A percentile compares a stretch with the other conserved stretches of the same genome.
Conservation (phyloP, 2,888 invertebrate genomes). For the Heliconius ismenius region DNA sequence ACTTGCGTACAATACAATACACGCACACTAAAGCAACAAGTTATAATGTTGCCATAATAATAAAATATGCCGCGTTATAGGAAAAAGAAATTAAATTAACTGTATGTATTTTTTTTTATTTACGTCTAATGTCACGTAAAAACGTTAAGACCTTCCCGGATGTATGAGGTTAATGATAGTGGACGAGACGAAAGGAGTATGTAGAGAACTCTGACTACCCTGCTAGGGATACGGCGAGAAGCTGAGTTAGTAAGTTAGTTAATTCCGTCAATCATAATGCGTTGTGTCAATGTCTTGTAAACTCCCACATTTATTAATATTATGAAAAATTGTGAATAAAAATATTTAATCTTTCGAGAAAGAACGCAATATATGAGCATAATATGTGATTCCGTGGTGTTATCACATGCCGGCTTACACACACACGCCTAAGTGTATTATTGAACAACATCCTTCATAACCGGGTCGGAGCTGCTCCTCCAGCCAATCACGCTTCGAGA, state of each 20-base stretch:
- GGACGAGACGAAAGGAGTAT: no score
- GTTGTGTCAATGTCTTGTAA: no score
- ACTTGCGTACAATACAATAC: background rate
- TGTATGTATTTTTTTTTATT: background rate
- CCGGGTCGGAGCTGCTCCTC: slow-evolving; percentile 60
- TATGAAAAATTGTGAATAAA: no score
- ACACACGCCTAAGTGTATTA: slow-evolving; percentile 60
- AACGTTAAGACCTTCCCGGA: no score
- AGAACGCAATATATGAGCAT: background rate
- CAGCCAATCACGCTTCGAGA: slow-evolving; percentile 72
- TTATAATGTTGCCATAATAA: slow-evolving; percentile 8
- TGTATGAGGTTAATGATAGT: no score
- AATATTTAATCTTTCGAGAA: no score
- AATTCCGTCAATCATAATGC: no score
- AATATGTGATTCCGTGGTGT: slow-evolving; percentile 47
- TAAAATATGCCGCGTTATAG: background rate
- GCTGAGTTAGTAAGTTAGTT: no score
- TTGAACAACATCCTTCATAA: slow-evolving; percentile 69
- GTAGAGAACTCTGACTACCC: no score
- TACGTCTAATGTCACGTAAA: background rate
- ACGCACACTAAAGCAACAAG: background rate
- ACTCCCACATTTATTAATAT: no score
- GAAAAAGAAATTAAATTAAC: background rate
- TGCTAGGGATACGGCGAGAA: no score
- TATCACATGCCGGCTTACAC: slow-evolving; percentile 60